Conservation (phyloP, 2,888 invertebrate species). For the Cerceris rybyensis region DNA sequence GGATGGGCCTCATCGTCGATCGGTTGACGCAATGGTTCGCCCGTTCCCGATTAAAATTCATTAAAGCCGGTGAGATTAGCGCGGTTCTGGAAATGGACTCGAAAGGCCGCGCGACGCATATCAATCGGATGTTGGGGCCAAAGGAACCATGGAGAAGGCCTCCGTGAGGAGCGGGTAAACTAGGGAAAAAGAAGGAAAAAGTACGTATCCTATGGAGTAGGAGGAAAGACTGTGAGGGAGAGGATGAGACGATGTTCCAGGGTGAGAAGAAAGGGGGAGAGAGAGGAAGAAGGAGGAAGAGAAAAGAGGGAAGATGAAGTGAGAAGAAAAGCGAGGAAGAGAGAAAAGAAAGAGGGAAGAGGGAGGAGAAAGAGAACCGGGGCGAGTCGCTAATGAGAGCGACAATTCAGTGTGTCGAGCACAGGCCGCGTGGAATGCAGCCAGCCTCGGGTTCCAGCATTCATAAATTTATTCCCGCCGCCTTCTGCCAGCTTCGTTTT, state of each 20-base stretch:
- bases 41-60: slow-evolving; percentile 75
- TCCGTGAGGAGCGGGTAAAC: slow-evolving; percentile 7
- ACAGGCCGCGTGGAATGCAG: slow-evolving; percentile 77
- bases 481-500: slow-evolving; percentile 75
- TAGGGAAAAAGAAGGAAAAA: slow-evolving; percentile 28
- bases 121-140: slow-evolving; percentile 71
- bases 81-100: slow-evolving; percentile 77
- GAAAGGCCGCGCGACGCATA: slow-evolving; percentile 76
- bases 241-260: not conserved
- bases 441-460: slow-evolving; percentile 74
- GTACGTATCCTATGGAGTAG: slow-evolving; percentile 6
- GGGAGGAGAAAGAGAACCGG: slow-evolving; percentile 57
- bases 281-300: slow-evolving; percentile 22
- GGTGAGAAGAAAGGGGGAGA: slow-evolving; percentile 9
- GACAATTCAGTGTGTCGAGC: slow-evolving; percentile 79
- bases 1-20: slow-evolving; percentile 33
- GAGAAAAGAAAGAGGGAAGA: slow-evolving; percentile 33
- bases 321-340: slow-evolving; percentile 32
- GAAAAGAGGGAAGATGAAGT: slow-evolving; percentile 16
- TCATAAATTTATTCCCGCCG: slow-evolving; percentile 78
- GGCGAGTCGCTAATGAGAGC: slow-evolving; percentile 78
- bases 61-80: slow-evolving; percentile 74
- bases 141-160: slow-evolving; percentile 41
- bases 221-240: slow-evolving; percentile 14
- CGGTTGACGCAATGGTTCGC: slow-evolving; percentile 53